phyloP scores from a whole-genome alignment of 2,113 vertebrate genomes.

The Atrichornis clamosus region DNA sequence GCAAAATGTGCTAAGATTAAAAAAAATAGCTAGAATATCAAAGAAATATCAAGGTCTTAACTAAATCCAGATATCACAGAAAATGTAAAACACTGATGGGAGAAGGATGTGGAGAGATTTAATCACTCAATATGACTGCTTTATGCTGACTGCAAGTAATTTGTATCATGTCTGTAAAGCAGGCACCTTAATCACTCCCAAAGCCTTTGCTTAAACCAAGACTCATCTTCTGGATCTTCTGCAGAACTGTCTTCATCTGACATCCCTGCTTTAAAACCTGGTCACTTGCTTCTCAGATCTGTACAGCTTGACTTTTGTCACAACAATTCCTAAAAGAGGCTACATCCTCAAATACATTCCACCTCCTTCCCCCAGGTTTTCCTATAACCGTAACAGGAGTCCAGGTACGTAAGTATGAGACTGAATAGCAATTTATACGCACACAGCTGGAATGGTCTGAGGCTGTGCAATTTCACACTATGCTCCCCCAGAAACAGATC shows the following conservation, averaged over 20 bases:
- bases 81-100: neutral
- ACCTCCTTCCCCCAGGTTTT: neutral
- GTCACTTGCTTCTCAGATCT: neutral
- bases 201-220: neutral
- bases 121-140: neutral
- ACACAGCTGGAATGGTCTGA: neutral
- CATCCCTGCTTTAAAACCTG: neutral
- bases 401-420: too few species aligned
- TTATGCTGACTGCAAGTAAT: neutral
- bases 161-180: neutral
- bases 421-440: rapidly evolving
- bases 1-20: neutral
- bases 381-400: rapidly evolving
- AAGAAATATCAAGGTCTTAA: neutral
- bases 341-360: neutral
- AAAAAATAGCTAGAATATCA: neutral
- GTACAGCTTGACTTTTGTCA: neutral
- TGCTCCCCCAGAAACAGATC: rapidly evolving
- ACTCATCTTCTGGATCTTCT: neutral
- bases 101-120: neutral
- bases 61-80: neutral
- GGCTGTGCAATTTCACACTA: neutral
- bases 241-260: neutral
- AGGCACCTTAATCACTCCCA: neutral
- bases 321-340: neutral